A percentile compares a stretch with the other conserved stretches of the same genome.
Evolutionary conservation across 1,140 invertebrate genomes (phyloP).

Genomic region (Dufourea novaeangliae): DNA sequence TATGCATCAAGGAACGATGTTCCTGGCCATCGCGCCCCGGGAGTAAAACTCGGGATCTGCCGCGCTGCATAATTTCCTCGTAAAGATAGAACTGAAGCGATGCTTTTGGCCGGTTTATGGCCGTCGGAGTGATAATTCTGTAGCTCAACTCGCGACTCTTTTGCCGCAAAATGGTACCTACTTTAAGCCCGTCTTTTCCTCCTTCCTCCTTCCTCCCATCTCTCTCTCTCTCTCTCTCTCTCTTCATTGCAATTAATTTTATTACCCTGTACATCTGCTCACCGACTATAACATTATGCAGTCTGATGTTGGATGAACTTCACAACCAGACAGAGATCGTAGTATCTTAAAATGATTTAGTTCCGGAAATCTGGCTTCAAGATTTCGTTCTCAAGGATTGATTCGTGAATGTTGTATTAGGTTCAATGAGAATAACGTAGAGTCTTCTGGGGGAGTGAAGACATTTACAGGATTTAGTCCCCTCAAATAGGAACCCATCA

Average conservation of each 20-base stretch:
- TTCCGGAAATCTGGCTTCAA: too few species aligned
- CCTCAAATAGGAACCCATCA: neutral
- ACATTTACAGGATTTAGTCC: too few species aligned
- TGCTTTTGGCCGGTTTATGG: slow-evolving; percentile 49
- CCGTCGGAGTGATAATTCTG: slow-evolving; percentile 41
- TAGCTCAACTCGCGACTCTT: neutral
- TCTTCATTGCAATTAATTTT: slow-evolving; percentile 12
- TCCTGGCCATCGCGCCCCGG: slow-evolving; percentile 20
- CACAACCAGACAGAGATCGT: too few species aligned
- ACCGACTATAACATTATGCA: neutral
- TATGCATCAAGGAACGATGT: slow-evolving; percentile 52
- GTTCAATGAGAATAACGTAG: neutral
- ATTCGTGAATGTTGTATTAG: neutral
- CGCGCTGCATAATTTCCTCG: slow-evolving; percentile 57
- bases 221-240: neutral
- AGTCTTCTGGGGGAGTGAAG: neutral
- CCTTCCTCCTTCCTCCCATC: too few species aligned
- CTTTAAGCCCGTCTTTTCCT: neutral
- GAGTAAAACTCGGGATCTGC: slow-evolving; percentile 44
- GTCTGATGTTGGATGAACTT: neutral
- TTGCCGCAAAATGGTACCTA: slow-evolving; percentile 1
- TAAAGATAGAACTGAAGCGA: slow-evolving; percentile 46
- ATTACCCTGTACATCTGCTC: neutral
- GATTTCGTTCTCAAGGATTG: too few species aligned
- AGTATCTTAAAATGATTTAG: too few species aligned